Conservation (phyloP, 2,888 invertebrate species). For the Seira sanloemensis region DNA sequence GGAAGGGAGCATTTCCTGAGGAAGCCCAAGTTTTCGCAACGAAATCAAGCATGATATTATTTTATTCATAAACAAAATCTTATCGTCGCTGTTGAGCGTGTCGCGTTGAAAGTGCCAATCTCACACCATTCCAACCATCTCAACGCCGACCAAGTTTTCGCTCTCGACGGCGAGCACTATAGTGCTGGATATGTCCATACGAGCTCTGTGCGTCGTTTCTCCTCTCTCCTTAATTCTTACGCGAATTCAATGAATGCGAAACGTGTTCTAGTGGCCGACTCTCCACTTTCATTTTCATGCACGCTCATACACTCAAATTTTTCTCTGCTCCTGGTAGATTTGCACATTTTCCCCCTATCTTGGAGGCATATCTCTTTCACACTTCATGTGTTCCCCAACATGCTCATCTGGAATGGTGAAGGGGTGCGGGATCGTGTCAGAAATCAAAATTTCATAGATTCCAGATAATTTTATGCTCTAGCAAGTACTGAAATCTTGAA, state of each 20-base stretch:
- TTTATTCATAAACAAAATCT: constrained; percentile 12
- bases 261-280: neutral
- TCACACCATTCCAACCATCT: no score
- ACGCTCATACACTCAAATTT: neutral
- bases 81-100: no score
- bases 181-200: no score
- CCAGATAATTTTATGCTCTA: constrained; percentile 7
- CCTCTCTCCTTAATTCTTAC: neutral
- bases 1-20: neutral
- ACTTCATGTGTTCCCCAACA: neutral
- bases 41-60: neutral
- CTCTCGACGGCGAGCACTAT: no score
- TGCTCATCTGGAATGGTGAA: neutral
- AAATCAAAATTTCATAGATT: constrained; percentile 18
- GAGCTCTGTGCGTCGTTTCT: no score
- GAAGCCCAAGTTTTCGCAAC: neutral
- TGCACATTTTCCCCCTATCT: neutral
- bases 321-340: neutral
- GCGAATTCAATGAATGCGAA: neutral
- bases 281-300: neutral
- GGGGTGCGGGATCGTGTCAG: constrained; percentile 8
- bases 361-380: constrained; percentile 14
- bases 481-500: neutral
- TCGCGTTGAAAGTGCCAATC: no score
- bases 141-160: no score